Conservation (phyloP, 2,797 vertebrate species). For the Florisuga fusca region DNA sequence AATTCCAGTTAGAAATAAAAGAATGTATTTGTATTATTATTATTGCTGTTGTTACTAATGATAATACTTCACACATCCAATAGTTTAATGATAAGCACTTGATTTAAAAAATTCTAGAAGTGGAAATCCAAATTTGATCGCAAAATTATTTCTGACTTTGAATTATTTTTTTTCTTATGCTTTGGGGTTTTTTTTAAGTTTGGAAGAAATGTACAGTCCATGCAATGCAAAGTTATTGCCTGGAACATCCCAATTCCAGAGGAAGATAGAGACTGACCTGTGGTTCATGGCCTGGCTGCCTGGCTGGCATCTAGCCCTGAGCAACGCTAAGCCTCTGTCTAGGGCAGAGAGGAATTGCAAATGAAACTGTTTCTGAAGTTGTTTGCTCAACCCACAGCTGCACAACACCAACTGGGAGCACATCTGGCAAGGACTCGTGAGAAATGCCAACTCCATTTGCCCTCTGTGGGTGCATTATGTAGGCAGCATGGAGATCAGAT, state of each 20-base stretch:
- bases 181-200: background rate
- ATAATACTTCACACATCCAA: background rate
- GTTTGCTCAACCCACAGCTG: background rate
- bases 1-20: background rate
- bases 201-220: background rate
- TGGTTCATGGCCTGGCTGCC: background rate
- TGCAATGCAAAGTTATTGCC: background rate
- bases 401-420: background rate
- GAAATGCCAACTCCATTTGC: background rate
- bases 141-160: background rate
- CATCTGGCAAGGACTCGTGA: background rate
- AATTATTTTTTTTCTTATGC: background rate
- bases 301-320: background rate
- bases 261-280: background rate
- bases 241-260: background rate
- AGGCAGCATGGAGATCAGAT: background rate
- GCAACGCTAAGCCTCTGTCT: background rate
- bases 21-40: background rate
- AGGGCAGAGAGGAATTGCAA: background rate
- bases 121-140: background rate
- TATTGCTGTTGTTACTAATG: background rate
- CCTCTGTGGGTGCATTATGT: background rate
- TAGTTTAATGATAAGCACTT: background rate
- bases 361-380: background rate
- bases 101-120: background rate